phyloP scores from a whole-genome alignment of 92 coral and sea anemone genomes.

The Palythoa grandis region DNA sequence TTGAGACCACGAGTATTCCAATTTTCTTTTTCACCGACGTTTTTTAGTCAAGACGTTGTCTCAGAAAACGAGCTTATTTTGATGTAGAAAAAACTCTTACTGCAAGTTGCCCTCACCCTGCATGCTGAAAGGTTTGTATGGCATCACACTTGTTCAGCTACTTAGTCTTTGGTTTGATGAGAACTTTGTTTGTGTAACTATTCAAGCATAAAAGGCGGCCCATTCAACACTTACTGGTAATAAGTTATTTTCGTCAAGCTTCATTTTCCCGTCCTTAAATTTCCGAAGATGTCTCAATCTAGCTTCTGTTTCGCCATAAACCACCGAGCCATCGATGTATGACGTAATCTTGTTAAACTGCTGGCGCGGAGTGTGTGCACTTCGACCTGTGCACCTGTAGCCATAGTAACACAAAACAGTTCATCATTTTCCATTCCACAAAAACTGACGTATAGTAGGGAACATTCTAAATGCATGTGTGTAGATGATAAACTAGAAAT shows the following conservation, averaged over 20 bases:
- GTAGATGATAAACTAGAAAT: not conserved
- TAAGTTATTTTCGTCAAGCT: conserved; percentile 69
- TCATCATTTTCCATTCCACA: not conserved
- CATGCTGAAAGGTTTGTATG: no score
- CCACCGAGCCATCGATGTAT: conserved; percentile 88
- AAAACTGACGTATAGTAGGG: no score
- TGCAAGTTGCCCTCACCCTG: no score
- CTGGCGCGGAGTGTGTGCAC: conserved; percentile 65
- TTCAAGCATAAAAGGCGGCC: not conserved
- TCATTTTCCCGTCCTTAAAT: conserved; percentile 83
- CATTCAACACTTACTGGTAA: conserved; percentile 70
- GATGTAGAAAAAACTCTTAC: no score
- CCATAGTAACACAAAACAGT: not conserved
- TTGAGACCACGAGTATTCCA: no score
- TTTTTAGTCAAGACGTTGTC: no score
- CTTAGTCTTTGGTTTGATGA: no score
- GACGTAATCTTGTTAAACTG: conserved; percentile 85
- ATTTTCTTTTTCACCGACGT: no score
- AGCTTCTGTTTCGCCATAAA: conserved; percentile 74
- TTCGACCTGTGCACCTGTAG: conserved; percentile 78
- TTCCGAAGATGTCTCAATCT: conserved; percentile 72
- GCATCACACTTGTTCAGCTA: no score
- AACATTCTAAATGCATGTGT: no score
- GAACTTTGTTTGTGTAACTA: not conserved
- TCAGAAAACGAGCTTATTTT: no score